Conservation (phyloP, 1,140 invertebrate genomes). For the Temnothorax nylanderi region DNA sequence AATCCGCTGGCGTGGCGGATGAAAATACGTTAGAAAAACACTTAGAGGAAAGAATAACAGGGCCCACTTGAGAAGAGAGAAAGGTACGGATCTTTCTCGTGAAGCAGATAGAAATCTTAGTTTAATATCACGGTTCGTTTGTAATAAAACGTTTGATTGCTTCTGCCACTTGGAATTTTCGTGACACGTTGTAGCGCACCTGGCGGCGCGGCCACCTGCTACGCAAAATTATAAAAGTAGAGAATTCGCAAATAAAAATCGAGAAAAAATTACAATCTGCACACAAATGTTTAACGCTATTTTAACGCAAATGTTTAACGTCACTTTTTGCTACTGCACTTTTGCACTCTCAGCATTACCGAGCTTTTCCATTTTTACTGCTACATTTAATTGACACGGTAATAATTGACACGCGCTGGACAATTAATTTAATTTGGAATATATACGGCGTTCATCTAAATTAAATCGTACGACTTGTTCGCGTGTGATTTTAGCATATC, state of each 20-base stretch:
- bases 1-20: not conserved
- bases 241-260: not conserved
- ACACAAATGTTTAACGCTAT: not conserved
- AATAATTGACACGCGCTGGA: not conserved
- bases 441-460: not conserved
- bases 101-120: slow-evolving; percentile 27
- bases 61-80: not conserved
- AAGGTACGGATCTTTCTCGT: not conserved
- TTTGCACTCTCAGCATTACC: not conserved
- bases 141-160: slow-evolving; percentile 24
- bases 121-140: slow-evolving; percentile 38
- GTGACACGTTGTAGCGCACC: not conserved
- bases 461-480: slow-evolving; percentile 22
- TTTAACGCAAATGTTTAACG: not conserved
- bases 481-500: slow-evolving; percentile 16
- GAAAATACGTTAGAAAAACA: slow-evolving; percentile 32
- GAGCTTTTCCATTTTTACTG: not conserved
- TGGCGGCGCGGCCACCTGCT: not conserved
- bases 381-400: not conserved
- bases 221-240: slow-evolving; percentile 2
- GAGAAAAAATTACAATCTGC: not conserved
- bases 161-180: slow-evolving; percentile 10
- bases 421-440: slow-evolving; percentile 19
- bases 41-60: slow-evolving; percentile 13
- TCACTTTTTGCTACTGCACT: not conserved